Evolutionary conservation across 2,797 vertebrate genomes (phyloP), one percentile per base, ranked within the genome.

Genomic region (Euphonia xanthogaster): DNA sequence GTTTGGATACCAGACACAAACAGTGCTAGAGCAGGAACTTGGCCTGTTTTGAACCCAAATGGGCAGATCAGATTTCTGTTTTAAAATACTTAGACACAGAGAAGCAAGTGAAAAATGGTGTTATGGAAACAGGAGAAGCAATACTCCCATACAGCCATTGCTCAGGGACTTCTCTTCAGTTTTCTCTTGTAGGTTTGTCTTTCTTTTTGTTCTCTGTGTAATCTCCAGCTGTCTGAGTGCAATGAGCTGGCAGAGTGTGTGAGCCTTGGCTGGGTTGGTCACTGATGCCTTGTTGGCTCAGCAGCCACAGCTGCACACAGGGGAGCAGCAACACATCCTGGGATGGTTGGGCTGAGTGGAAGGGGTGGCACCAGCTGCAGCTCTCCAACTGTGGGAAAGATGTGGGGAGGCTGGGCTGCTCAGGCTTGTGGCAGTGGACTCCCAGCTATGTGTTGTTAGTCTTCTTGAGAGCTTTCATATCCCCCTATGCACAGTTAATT

Each of bases 201-300:
- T n/a, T 61, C 35, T 65, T 45, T 65, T 80, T 61, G 33, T 73
- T 83, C 62, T 42, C 21, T 88, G 51, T 67, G 58, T 68, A 62
- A 66, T 75, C 66, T 92, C 62, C 92, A 96, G 86, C 88, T 94
- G 94, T 58, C 37, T 90, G 90, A 90, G 66, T 75, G 73, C 84
- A 68, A 30, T 35, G 93, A 94, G 73, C 88, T 73, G 66, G 77
- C 88, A 40, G 90, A 91, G 74, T 66, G 90, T 86, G 78, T 1
- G 86, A 91, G 93, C 51, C 78, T 60, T 31, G 0, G 31, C 35
- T 93, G 87, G 72, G 94, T 83, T 28, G 35, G 57, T 39, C 57
- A 39, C 35, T 39, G 57, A 35, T 60, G 35, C 82, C 62, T 53
- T 2, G 0, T 25, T 58, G 85, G 83, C 86, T 93, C 88, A 62